A percentile compares a stretch with the other conserved stretches of the same genome.
These are phyloP conservation scores for Glossophaga mutica DNA, from an alignment of 2,797 vertebrate species.

Conservation along the genomic window DNA sequence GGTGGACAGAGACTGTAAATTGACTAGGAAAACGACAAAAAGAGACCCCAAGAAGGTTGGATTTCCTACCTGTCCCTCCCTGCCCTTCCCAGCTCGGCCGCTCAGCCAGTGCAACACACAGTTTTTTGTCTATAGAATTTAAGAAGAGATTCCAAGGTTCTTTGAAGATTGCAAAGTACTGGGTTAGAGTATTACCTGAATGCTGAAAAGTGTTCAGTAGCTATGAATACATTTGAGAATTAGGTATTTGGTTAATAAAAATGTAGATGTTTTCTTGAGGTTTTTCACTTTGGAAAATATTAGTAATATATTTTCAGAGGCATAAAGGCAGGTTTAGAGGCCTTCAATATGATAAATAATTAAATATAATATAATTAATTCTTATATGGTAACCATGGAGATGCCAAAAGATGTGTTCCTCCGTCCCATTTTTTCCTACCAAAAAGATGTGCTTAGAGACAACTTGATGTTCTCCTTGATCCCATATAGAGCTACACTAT, in stretches of 20 bases:
- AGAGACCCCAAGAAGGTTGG: not conserved
- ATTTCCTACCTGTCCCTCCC: not conserved
- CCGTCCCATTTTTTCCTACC: not conserved
- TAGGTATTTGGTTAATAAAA: not conserved
- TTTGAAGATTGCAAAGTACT: not conserved
- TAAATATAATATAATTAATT: conserved; percentile 16
- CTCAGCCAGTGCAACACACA: not conserved
- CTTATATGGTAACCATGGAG: not conserved
- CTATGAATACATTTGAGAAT: not conserved
- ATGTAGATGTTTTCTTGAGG: not conserved
- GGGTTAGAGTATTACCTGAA: not conserved
- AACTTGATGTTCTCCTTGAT: not conserved
- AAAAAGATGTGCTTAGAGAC: not conserved
- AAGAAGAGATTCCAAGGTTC: not conserved
- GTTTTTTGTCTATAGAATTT: not conserved
- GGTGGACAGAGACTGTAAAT: not conserved
- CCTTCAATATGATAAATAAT: not conserved
- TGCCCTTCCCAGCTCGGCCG: not conserved
- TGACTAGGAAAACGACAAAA: not conserved
- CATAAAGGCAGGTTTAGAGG: not conserved
- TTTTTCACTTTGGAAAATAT: conserved; percentile 8
- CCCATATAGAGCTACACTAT: not conserved
- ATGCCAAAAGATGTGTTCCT: not conserved
- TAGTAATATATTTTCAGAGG: not conserved
- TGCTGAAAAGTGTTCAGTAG: not conserved